These are phyloP conservation scores for Trachelus troglodyta DNA, from an alignment of 2,888 invertebrate species.

Conservation along the genomic window DNA sequence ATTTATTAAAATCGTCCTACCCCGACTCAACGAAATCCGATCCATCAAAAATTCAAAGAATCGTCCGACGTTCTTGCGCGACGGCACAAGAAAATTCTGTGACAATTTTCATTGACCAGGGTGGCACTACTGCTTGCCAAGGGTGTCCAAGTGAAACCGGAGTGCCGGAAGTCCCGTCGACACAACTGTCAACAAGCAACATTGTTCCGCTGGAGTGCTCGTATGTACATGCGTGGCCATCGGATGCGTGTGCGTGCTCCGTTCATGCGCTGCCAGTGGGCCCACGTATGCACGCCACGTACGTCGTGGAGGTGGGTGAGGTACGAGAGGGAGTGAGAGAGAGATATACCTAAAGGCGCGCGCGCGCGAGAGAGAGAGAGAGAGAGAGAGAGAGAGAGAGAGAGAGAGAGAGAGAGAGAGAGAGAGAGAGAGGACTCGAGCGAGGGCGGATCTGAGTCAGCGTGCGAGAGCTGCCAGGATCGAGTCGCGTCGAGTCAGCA, in stretches of 20 bases:
- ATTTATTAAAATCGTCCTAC: too few species aligned
- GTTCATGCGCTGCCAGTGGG: constrained; percentile 3
- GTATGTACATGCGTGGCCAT: background rate
- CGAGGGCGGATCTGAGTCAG: constrained; percentile 65
- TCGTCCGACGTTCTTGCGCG: too few species aligned
- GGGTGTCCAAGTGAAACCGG: constrained; percentile 36
- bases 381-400: constrained; percentile 10
- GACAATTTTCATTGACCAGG: too few species aligned
- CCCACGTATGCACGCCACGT: constrained; percentile 13
- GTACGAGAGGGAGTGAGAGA: constrained; percentile 8
- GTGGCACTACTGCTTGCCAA: background rate
- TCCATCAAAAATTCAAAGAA: too few species aligned
- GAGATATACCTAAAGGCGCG: background rate
- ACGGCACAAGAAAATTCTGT: too few species aligned
- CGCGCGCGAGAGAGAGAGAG: constrained; percentile 6
- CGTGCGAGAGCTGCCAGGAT: constrained; percentile 41
- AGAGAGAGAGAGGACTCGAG: constrained; percentile 25
- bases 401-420: constrained; percentile 8
- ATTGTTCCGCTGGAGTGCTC: constrained; percentile 19
- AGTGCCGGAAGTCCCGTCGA: constrained; percentile 46
- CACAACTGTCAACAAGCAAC: constrained; percentile 40
- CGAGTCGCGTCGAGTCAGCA: constrained; percentile 62
- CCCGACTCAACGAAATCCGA: too few species aligned
- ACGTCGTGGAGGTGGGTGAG: constrained; percentile 8
- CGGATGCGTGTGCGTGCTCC: background rate